Base-by-base conservation (phyloP, 1,140 invertebrate genomes). In the Diprion similis region DNA sequence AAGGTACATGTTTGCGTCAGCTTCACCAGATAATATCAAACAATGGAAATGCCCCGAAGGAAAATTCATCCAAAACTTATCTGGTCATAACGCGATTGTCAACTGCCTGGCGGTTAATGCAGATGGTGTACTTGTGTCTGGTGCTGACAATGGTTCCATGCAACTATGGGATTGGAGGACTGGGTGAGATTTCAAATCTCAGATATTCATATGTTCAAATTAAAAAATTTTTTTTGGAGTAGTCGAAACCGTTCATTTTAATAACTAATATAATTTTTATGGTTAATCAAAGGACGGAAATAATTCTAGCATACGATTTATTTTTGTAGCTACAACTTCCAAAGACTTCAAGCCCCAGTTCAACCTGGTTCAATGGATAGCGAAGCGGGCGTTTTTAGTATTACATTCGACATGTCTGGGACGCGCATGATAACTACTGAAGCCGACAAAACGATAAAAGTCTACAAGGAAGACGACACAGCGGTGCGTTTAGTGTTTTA, bases 311-410 rank as follows among this genome's bases (percentile, higher is more conserved):
- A 45, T 13, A 71, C 66, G n/a, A 71, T 46, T 37, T n/a, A 15
- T 69, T 68, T 15, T 79, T 74, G 46, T 48, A 84, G 80, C 37
- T 94, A 99, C 81, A 99, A 99, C 89, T 99, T 99, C 87, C 98
- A 99, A 89, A 91, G 96, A 78, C 85, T 96, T 59, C 93, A 98
- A 91, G 93, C 97, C 1, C 94, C 95, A 13, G 96, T 98, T 2
- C 98, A 99, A 87, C 98, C 98, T 1, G 99, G 98, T n/a, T 99
- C 98, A 3, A 99, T 99, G 93, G 98, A 99, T 85, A 98, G 96
- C 70, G 98, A 99, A 89, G 95, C 97, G 46, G 98, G 98, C 68
- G 96, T 99, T 76, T 99, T 99, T 89, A 94, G 97, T 68, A 94
- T 98, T 90, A 93, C 92, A 6, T 99, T 97, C 89, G 98, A 99